Conservation (phyloP, 1,140 invertebrate species). For the Drosophila leontia region DNA sequence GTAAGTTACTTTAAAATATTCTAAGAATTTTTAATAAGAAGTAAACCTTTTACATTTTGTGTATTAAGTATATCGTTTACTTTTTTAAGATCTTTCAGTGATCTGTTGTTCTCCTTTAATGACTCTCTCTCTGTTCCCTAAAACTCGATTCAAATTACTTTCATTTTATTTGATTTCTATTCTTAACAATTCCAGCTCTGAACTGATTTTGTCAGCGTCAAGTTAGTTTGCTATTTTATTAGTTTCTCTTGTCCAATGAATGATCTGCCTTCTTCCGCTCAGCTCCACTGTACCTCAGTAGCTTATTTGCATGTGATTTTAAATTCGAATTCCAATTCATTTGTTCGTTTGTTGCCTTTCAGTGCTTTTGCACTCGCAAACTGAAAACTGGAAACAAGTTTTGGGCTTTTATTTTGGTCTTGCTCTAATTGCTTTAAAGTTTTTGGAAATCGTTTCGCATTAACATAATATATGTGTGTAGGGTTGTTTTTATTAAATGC, state of each 20-base stretch:
- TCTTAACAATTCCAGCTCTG: neutral
- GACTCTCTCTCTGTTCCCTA: neutral
- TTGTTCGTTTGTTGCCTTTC: conserved; percentile 1
- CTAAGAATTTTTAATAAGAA: neutral
- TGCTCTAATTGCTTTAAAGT: conserved; percentile 23
- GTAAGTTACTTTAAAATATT: neutral
- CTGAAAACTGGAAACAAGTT: conserved; percentile 23
- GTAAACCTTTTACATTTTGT: neutral
- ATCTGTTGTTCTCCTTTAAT: too few species aligned
- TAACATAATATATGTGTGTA: conserved; percentile 21
- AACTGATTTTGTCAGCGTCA: neutral
- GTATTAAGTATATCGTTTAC: neutral
- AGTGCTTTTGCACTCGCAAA: conserved; percentile 37
- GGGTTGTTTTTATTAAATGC: conserved; percentile 16
- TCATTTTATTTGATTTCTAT: conserved; percentile 18
- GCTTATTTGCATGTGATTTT: conserved; percentile 22
- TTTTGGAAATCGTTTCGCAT: conserved; percentile 7
- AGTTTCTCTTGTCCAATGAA: neutral
- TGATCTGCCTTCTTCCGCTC: conserved; percentile 2
- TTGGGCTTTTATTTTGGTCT: conserved; percentile 24
- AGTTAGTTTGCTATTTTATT: conserved; percentile 7
- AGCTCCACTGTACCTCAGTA: neutral
- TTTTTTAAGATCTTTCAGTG: too few species aligned
- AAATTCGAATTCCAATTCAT: conserved; percentile 24
- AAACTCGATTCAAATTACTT: conserved; percentile 2